phyloP scores from a whole-genome alignment of 1,140 invertebrate genomes.

The Caenorhabditis briggsae region DNA sequence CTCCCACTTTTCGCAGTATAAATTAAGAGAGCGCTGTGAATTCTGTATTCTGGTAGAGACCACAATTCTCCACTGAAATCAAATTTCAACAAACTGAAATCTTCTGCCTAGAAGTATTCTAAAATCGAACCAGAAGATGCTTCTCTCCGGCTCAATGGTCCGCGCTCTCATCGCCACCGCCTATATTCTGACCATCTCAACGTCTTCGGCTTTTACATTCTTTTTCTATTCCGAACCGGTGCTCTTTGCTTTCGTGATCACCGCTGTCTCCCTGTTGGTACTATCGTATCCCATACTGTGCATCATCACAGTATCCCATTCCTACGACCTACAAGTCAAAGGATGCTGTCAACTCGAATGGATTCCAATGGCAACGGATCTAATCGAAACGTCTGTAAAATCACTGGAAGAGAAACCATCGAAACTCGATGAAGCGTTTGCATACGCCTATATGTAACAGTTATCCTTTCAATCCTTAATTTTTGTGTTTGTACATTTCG shows the following conservation, averaged over 20 bases:
- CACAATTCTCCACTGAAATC: neutral
- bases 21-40: neutral
- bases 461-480: neutral
- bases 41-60: neutral
- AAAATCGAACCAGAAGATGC: neutral
- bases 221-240: constrained; percentile 18
- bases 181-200: neutral
- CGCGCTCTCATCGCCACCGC: neutral
- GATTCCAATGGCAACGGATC: neutral
- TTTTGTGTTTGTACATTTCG: constrained; percentile 5
- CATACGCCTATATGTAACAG: constrained; percentile 22
- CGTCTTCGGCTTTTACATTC: neutral
- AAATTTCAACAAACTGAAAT: neutral
- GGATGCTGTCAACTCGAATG: neutral
- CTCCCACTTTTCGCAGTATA: constrained; percentile 49
- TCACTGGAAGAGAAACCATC: neutral
- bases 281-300: constrained; percentile 17
- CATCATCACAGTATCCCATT: neutral
- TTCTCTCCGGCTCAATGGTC: neutral
- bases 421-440: constrained; percentile 45
- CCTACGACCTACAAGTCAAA: neutral
- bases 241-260: constrained; percentile 35
- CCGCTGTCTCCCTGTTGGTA: constrained; percentile 1
- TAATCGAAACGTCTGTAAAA: neutral
- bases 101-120: neutral